A percentile compares a stretch with the other conserved stretches of the same genome.
phyloP scores from a whole-genome alignment of 92 coral and sea anemone species.

The Umimayanthus chanpuru region DNA sequence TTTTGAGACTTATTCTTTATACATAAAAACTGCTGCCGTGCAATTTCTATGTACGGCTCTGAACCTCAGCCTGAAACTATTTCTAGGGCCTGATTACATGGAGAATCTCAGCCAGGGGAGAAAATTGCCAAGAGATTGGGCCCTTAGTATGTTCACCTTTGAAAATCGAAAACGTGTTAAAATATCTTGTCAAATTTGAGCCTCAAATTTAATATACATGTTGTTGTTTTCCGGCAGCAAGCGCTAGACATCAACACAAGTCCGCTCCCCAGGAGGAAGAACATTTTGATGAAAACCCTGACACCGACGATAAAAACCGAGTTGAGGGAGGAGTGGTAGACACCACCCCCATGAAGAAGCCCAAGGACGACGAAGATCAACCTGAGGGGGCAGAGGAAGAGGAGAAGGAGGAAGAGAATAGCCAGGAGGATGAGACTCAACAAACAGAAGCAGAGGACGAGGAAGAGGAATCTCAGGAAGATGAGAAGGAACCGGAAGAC shows the following conservation, averaged over 20 bases:
- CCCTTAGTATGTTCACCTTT: no score
- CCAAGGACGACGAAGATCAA: slow-evolving; percentile 2
- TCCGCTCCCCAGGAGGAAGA: slow-evolving; percentile 7
- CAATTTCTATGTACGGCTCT: not conserved
- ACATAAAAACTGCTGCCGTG: not conserved
- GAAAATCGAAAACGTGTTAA: no score
- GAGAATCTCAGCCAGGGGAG: no score
- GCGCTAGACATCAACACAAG: slow-evolving; percentile 10
- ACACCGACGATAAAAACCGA: slow-evolving; percentile 20
- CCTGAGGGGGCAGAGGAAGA: slow-evolving; percentile 6
- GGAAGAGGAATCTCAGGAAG: not conserved
- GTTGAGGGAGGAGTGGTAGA: slow-evolving; percentile 33
- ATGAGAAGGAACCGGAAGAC: not conserved
- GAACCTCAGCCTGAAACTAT: not conserved
- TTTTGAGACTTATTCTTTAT: no score
- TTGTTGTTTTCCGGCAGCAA: not conserved
- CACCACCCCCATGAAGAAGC: slow-evolving; percentile 16
- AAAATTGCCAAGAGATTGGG: no score
- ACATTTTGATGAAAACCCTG: not conserved
- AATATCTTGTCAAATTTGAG: not conserved
- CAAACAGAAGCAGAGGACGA: not conserved
- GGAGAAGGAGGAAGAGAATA: not conserved
- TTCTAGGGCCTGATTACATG: no score
- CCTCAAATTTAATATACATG: not conserved
- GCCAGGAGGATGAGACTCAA: not conserved